These are phyloP conservation scores for Coenonympha arcania DNA, from an alignment of 2,888 invertebrate genomes.

Conservation along the genomic window DNA sequence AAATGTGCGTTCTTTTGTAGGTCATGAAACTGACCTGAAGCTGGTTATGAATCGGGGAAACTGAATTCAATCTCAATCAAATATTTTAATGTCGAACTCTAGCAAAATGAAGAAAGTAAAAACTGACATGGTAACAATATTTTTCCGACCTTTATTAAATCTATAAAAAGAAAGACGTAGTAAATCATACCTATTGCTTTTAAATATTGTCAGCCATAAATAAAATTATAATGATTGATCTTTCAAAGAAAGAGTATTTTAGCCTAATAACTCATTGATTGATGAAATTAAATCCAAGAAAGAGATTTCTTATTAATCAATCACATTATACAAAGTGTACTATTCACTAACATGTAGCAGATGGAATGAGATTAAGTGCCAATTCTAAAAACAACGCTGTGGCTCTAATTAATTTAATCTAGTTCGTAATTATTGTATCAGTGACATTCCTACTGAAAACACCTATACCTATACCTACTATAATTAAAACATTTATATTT, in stretches of 20 bases:
- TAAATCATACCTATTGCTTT: background rate
- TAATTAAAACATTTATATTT: no score
- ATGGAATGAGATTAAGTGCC: background rate
- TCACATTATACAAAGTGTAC: no score
- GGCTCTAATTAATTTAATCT: background rate
- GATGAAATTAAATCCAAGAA: no score
- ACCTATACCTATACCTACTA: no score
- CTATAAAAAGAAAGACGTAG: background rate
- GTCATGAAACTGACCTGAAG: slow-evolving; percentile 53
- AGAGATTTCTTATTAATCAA: background rate
- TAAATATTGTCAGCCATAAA: background rate
- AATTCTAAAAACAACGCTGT: slow-evolving; percentile 1
- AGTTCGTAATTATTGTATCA: background rate
- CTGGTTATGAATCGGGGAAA: slow-evolving; percentile 61
- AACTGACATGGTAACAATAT: no score
- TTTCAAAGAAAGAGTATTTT: no score
- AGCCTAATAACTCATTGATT: no score
- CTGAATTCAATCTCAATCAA: slow-evolving; percentile 63
- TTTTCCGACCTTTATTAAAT: no score
- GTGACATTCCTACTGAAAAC: no score
- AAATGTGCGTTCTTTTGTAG: slow-evolving; percentile 62
- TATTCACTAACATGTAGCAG: background rate
- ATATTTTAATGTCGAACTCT: no score
- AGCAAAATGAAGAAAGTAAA: no score
- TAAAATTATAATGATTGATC: no score